These are phyloP conservation scores for Brachyptera putata DNA, from an alignment of 2,888 invertebrate species.

Conservation along the genomic window DNA sequence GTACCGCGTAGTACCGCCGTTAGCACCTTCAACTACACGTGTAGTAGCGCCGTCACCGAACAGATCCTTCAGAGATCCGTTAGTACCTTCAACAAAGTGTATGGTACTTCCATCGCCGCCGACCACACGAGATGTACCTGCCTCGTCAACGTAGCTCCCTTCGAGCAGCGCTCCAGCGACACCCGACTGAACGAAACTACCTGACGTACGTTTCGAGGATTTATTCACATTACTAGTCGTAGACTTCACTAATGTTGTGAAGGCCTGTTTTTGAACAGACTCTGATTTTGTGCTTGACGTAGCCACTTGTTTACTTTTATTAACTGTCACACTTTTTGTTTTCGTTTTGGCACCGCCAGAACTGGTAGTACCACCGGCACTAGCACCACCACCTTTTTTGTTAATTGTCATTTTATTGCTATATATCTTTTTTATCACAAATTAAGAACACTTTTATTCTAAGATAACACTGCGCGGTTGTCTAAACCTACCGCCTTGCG, in stretches of 20 bases:
- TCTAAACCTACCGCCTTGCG: background rate
- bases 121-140: background rate
- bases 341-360: constrained; percentile 12
- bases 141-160: constrained; percentile 1
- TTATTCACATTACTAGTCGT: constrained; percentile 12
- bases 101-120: background rate
- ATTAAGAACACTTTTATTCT: too few relatives aligned
- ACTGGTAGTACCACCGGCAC: background rate
- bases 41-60: background rate
- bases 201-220: background rate
- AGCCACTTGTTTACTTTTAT: constrained; percentile 12
- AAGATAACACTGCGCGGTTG: background rate
- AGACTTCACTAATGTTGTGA: constrained; percentile 29
- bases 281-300: constrained; percentile 11
- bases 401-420: constrained; percentile 27
- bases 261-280: constrained; percentile 27
- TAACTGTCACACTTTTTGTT: constrained; percentile 22
- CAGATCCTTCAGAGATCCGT: background rate
- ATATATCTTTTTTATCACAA: background rate
- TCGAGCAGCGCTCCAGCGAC: too few relatives aligned
- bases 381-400: constrained; percentile 23
- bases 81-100: background rate
- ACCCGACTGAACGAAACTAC: background rate
- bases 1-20: background rate
- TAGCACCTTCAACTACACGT: background rate